Evolutionary conservation across 2,888 invertebrate genomes (phyloP).

Genomic region (Celastrina argiolus): DNA sequence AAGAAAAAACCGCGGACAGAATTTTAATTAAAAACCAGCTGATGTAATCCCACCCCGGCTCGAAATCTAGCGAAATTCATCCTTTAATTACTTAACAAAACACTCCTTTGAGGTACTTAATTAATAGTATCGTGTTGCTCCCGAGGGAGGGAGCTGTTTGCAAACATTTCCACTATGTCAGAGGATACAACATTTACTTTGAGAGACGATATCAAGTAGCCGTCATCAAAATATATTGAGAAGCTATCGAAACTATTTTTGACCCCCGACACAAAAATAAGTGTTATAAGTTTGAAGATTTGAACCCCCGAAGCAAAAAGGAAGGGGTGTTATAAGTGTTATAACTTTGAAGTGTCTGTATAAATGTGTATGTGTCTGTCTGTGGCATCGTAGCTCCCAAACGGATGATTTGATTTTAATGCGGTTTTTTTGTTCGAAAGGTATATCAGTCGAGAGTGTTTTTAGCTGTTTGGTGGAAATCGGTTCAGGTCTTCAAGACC

Average conservation of each 20-base stretch:
- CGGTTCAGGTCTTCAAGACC: no score
- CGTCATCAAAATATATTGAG: not conserved
- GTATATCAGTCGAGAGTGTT: no score
- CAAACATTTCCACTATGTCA: conserved; percentile 5
- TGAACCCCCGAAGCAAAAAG: no score
- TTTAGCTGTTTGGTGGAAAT: no score
- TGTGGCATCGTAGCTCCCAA: no score
- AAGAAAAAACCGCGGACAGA: conserved; percentile 21
- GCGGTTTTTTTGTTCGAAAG: no score
- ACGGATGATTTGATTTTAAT: no score
- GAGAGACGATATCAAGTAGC: not conserved
- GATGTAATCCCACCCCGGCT: conserved; percentile 30
- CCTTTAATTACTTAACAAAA: conserved; percentile 38
- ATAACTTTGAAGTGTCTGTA: no score
- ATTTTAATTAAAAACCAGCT: conserved; percentile 32
- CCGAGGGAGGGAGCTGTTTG: conserved; percentile 16
- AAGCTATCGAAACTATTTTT: not conserved
- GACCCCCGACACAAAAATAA: no score
- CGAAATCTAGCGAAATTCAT: conserved; percentile 36
- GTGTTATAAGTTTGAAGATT: no score
- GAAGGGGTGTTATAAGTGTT: no score
- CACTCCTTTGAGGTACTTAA: conserved; percentile 38
- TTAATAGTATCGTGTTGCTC: conserved; percentile 38
- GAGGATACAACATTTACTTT: not conserved
- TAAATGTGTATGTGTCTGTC: no score